A percentile compares a stretch with the other conserved stretches of the same genome.
Conservation (phyloP, 2,888 invertebrate genomes). For the Spodoptera picta region DNA sequence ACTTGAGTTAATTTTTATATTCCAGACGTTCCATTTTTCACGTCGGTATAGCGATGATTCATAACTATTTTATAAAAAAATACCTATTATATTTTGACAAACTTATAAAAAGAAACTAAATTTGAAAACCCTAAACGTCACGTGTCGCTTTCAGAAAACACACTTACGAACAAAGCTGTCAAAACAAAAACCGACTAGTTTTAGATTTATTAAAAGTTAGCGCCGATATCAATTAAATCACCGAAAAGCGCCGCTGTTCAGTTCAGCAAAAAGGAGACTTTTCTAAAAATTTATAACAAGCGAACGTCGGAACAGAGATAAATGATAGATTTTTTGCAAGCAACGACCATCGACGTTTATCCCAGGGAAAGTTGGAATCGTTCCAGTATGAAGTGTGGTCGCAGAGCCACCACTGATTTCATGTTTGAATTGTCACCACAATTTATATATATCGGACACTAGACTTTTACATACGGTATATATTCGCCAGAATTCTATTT, state of each 20-base stretch:
- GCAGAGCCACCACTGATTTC: conserved; percentile 57
- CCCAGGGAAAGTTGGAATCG: conserved; percentile 60
- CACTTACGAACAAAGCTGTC: no score
- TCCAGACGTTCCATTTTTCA: no score
- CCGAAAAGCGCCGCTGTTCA: conserved; percentile 7
- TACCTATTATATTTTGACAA: not conserved
- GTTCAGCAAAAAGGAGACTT: conserved; percentile 30
- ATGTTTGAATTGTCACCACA: conserved; percentile 58
- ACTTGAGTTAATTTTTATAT: no score
- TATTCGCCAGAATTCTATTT: conserved; percentile 6
- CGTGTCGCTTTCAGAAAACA: no score
- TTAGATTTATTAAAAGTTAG: not conserved
- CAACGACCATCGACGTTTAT: conserved; percentile 60
- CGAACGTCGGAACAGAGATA: conserved; percentile 35
- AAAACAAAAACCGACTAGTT: no score
- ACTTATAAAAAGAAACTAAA: no score
- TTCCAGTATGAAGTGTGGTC: conserved; percentile 62
- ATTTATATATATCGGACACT: conserved; percentile 35
- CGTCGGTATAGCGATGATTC: no score
- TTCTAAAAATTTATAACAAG: conserved; percentile 46
- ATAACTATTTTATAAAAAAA: no score
- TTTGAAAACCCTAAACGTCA: no score
- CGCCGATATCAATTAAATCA: conserved; percentile 13
- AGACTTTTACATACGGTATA: conserved; percentile 16
- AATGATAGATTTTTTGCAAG: conserved; percentile 60